A percentile compares a stretch with the other conserved stretches of the same genome.
Evolutionary conservation across 2,113 vertebrate species (phyloP).

Genomic region (Tragelaphus strepsiceros): DNA sequence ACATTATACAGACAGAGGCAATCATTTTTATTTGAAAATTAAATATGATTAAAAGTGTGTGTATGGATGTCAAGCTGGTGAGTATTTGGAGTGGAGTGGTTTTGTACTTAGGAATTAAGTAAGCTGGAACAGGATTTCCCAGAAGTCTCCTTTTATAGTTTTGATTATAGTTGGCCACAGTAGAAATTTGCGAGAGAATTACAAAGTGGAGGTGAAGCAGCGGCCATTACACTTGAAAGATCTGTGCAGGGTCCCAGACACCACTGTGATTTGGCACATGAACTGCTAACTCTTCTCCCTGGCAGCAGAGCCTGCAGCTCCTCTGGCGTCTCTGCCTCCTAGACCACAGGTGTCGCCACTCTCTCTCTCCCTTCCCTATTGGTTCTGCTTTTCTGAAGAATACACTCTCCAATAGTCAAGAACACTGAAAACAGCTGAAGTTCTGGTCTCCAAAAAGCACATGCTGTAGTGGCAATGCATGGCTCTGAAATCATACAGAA

Average conservation of each 20-base stretch:
- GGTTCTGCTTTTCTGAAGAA: neutral
- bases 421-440: neutral
- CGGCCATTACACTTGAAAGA: neutral
- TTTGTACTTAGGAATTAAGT: neutral
- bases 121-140: slow-evolving; percentile 3
- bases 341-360: neutral
- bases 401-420: neutral
- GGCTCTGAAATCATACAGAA: neutral
- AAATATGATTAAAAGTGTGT: neutral
- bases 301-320: neutral
- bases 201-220: neutral
- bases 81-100: neutral
- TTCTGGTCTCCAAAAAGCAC: neutral
- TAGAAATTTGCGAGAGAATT: neutral
- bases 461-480: neutral
- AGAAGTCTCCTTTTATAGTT: neutral
- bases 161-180: neutral
- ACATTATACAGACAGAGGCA: neutral
- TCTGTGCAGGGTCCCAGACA: neutral
- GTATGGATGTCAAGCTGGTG: neutral
- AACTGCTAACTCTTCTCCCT: neutral
- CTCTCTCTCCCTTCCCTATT: neutral
- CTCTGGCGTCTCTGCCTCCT: neutral
- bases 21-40: slow-evolving; percentile 2
- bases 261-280: neutral